Evolutionary conservation across 2,888 invertebrate genomes (phyloP).

Genomic region (Fissipunctia ypsillon): DNA sequence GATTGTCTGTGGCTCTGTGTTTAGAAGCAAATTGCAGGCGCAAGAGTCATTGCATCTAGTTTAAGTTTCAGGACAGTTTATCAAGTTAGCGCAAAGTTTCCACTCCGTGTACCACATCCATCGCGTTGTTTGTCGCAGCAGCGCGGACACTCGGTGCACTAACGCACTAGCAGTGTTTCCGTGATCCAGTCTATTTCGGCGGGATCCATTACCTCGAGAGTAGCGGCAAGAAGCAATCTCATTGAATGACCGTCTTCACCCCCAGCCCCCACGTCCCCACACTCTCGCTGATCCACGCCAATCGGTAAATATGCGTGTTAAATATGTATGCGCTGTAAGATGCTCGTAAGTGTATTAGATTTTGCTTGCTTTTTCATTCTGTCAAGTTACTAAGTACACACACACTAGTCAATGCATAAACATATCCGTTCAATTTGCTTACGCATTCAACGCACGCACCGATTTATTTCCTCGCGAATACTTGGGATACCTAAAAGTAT

Average conservation of each 20-base stretch:
- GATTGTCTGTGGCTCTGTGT: background rate
- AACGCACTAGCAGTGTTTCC: conserved; percentile 85
- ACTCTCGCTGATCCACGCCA: conserved; percentile 86
- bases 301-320: conserved; percentile 91
- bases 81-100: background rate
- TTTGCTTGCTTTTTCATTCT: conserved; percentile 89
- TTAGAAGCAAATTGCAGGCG: background rate
- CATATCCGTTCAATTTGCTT: conserved; percentile 78
- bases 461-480: conserved; percentile 74
- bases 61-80: background rate
- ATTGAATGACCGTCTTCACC: conserved; percentile 90
- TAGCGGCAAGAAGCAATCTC: conserved; percentile 91
- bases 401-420: conserved; percentile 76
- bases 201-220: conserved; percentile 90
- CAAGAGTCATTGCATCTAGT: background rate
- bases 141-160: conserved; percentile 74
- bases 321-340: conserved; percentile 90
- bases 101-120: conserved; percentile 49
- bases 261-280: conserved; percentile 73
- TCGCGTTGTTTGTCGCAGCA: conserved; percentile 35
- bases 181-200: conserved; percentile 90
- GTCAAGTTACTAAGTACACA: conserved; percentile 80
- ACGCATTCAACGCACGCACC: conserved; percentile 77
- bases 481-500: conserved; percentile 63
- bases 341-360: conserved; percentile 90